Evolutionary conservation across 1,140 invertebrate genomes (phyloP), one percentile per base, ranked within the genome.

Genomic region (Rhagoletis pomonella): DNA sequence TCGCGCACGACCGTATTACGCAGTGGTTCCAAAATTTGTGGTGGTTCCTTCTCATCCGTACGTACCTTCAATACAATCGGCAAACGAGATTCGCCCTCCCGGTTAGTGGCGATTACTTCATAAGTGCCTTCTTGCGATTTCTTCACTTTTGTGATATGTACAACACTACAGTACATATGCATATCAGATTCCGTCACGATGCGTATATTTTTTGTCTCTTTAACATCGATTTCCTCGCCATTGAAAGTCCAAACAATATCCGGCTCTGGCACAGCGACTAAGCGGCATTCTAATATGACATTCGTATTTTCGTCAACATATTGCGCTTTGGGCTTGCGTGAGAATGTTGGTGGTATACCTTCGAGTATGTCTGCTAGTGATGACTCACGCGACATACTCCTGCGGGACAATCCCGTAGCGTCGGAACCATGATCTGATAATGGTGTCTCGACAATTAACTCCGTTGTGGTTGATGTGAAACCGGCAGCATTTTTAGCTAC

Each of bases 401-500:
- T 96, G 89, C 97, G 95, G 1, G 97, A 97, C 60, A 96, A 93
- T 86, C 96, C 95, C 47, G 97, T 97, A 89, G 96, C 95, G 92
- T 98, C 97, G 0, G 97, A 97, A 12, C 97, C 97, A 91, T 98
- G 97, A 93, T 98, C 97, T 10, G 97, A 98, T 42, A 97, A 91
- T 42, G 97, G 96, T 69, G 96, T 96, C 94, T 98, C 97, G 0
- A 99, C 97, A 44, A 96, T 95, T 14, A 99, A 93, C 92, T 98
- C 97, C 1, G 98, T 98, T 6, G 97, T 97, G 90, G 97, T 97
- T 0, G 97, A 97, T 1, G 98, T 97, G 93, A 97, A 98, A 47
- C 99, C 99, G 64, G 97, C 97, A 4, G 96, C 95, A 93, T 99
- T 99, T 92, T 99, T 99, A 14, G 98, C 97, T 14, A 99, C 97